Evolutionary conservation across 1,140 invertebrate species (phyloP).

Genomic region (Sitophilus oryzae): DNA sequence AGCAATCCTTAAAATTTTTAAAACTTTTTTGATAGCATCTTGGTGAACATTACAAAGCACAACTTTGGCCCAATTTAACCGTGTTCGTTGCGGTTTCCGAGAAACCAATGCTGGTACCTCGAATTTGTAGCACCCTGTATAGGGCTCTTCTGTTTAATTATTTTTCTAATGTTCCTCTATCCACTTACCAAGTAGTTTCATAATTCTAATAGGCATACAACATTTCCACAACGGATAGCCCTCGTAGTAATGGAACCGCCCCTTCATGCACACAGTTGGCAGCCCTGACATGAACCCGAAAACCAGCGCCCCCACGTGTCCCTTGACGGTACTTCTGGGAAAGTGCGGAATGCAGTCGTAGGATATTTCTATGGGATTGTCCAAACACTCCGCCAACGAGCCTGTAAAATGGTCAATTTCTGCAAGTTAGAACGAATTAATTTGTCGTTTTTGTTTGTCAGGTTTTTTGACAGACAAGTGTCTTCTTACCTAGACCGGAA

Average conservation of each 20-base stretch:
- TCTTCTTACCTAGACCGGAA: constrained; percentile 80
- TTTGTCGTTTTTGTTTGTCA: too few relatives aligned
- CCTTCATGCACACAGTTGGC: constrained; percentile 90
- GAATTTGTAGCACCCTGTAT: too few relatives aligned
- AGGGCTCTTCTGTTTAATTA: too few relatives aligned
- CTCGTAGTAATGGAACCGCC: constrained; percentile 93
- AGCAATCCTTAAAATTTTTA: too few relatives aligned
- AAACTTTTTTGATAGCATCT: too few relatives aligned
- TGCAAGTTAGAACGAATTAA: too few relatives aligned
- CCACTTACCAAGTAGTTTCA: constrained; percentile 67
- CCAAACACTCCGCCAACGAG: constrained; percentile 71
- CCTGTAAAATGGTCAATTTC: constrained; percentile 49
- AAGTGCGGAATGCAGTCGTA: constrained; percentile 90
- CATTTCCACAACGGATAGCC: constrained; percentile 90
- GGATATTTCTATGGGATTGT: constrained; percentile 66
- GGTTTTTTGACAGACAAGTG: too few relatives aligned
- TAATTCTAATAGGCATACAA: constrained; percentile 87
- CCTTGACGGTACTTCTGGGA: constrained; percentile 81
- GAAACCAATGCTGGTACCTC: too few relatives aligned
- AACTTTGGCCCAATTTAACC: too few relatives aligned
- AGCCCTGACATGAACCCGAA: constrained; percentile 77
- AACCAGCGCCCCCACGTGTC: constrained; percentile 84
- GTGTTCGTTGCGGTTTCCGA: too few relatives aligned
- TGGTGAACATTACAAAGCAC: too few relatives aligned
- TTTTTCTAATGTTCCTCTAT: too few relatives aligned